Percentiles rank a stretch among this genome's conserved stretches.
These are phyloP conservation scores for Globicephala melas DNA, from an alignment of 2,113 vertebrate species.

Conservation along the genomic window DNA sequence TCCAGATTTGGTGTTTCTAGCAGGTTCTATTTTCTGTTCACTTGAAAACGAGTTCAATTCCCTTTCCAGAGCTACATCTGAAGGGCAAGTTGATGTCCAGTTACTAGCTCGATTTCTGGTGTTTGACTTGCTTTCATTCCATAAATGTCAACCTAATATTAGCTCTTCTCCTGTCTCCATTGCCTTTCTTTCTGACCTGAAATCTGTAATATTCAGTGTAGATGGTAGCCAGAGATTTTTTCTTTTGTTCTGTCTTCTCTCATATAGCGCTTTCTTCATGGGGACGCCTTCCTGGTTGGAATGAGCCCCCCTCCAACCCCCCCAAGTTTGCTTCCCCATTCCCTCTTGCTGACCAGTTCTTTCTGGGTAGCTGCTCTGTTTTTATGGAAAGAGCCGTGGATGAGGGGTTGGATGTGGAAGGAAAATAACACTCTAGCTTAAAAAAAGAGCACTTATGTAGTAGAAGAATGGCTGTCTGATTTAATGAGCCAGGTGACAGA, in stretches of 20 bases:
- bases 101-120: neutral
- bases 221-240: neutral
- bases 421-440: constrained; percentile 7
- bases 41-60: neutral
- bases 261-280: neutral
- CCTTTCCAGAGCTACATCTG: neutral
- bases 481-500: constrained; percentile 61
- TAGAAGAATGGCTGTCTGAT: neutral
- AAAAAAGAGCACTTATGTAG: neutral
- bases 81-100: neutral
- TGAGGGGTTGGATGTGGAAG: neutral
- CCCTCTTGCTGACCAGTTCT: neutral
- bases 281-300: neutral
- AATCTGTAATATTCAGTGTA: neutral
- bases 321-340: neutral
- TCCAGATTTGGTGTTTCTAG: neutral
- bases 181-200: neutral
- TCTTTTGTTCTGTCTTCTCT: neutral
- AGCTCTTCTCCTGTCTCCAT: neutral
- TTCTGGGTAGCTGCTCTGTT: neutral
- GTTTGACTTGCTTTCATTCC: neutral
- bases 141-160: neutral
- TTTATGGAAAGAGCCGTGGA: neutral
- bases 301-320: neutral
- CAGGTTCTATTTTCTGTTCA: neutral